Conservation (phyloP, 2,888 invertebrate species). For the Amphimallon solstitiale region DNA sequence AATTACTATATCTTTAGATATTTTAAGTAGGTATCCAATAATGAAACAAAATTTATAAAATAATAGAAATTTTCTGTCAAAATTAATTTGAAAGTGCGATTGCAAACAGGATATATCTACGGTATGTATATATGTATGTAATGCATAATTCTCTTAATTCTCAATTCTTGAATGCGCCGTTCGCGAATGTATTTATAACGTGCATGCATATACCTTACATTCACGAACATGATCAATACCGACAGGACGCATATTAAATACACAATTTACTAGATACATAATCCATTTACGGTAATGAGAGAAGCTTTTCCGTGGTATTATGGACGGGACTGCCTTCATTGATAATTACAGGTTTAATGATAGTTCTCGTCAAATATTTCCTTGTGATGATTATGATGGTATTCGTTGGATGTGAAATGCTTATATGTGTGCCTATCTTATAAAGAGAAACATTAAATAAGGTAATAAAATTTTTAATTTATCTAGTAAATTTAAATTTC, state of each 20-base stretch:
- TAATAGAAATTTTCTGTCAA: too few relatives aligned
- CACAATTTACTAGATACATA: slow-evolving; percentile 23
- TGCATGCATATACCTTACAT: neutral
- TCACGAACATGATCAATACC: slow-evolving; percentile 12
- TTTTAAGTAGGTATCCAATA: too few relatives aligned
- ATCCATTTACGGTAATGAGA: slow-evolving; percentile 32
- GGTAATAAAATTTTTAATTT: slow-evolving; percentile 30
- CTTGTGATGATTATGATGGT: slow-evolving; percentile 21
- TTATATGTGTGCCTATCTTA: too few relatives aligned
- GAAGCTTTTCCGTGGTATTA: slow-evolving; percentile 7
- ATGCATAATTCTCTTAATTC: too few relatives aligned
- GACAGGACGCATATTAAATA: slow-evolving; percentile 18
- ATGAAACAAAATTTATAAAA: too few relatives aligned
- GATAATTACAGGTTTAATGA: slow-evolving; percentile 27
- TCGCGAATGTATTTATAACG: too few relatives aligned
- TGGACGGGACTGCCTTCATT: slow-evolving; percentile 11
- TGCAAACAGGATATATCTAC: too few relatives aligned
- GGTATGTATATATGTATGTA: too few relatives aligned
- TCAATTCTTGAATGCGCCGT: too few relatives aligned
- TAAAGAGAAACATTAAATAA: slow-evolving; percentile 18
- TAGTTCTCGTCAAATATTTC: slow-evolving; percentile 19
- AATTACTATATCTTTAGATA: too few relatives aligned
- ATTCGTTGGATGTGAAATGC: slow-evolving; percentile 13
- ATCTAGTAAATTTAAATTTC: slow-evolving; percentile 25
- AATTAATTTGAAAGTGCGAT: too few relatives aligned